These are phyloP conservation scores for Carollia perspicillata DNA, from an alignment of 2,113 vertebrate genomes.

Conservation along the genomic window DNA sequence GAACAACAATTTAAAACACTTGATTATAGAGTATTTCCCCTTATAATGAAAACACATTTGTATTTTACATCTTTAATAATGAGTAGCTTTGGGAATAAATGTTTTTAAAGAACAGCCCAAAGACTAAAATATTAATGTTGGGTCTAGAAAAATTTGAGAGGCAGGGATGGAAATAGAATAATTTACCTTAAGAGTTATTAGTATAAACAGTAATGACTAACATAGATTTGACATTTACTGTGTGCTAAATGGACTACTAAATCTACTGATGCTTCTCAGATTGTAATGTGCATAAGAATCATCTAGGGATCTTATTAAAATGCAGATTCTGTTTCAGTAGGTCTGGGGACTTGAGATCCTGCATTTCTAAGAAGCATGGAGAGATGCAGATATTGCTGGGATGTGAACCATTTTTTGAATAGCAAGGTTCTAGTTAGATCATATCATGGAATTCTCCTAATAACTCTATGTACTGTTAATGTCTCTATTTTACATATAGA, in stretches of 20 bases:
- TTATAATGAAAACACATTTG: constrained; percentile 4
- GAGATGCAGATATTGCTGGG: background rate
- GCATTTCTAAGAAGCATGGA: background rate
- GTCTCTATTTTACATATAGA: background rate
- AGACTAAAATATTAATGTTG: constrained; percentile 18
- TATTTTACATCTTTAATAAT: background rate
- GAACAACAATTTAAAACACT: too few species aligned
- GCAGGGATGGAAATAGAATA: constrained; percentile 10
- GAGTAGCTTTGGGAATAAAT: background rate
- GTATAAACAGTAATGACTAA: background rate
- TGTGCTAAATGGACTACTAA: background rate
- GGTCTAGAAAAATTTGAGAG: background rate
- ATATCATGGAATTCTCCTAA: background rate
- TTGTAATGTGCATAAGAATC: background rate
- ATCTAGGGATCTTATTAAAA: background rate
- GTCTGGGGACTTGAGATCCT: background rate
- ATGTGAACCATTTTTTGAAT: background rate
- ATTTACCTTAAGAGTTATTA: background rate
- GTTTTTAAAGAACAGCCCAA: background rate
- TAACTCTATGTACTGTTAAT: background rate
- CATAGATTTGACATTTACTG: background rate
- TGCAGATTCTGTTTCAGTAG: background rate
- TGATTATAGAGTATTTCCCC: background rate
- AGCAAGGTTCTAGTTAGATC: background rate
- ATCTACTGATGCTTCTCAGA: background rate